Evolutionary conservation across 1,140 invertebrate species (phyloP).

Genomic region (Ceratina calcarata): DNA sequence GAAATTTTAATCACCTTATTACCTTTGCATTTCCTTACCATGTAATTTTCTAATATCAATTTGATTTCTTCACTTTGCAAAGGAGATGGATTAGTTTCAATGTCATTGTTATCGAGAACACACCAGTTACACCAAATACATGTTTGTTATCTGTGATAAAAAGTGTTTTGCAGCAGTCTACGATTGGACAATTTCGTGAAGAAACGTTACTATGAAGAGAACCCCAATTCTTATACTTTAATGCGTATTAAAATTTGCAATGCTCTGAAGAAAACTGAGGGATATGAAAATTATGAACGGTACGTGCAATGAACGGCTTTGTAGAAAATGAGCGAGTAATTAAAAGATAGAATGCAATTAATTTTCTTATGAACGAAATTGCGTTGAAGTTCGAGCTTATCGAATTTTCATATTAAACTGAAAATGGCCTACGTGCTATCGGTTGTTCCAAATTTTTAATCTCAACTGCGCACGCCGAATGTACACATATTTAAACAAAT

Average conservation of each 20-base stretch:
- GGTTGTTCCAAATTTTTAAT: not conserved
- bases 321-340: too few species aligned
- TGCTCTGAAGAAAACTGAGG: too few species aligned
- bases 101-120: conserved; percentile 23
- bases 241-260: not conserved
- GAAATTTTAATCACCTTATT: conserved; percentile 17
- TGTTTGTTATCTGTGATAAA: conserved; percentile 61
- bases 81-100: not conserved
- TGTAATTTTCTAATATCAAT: not conserved
- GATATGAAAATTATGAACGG: too few species aligned
- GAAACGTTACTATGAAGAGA: not conserved
- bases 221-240: conserved; percentile 26
- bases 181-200: conserved; percentile 17
- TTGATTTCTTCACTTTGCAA: not conserved
- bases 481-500: conserved; percentile 23
- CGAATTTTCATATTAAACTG: too few species aligned
- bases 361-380: too few species aligned
- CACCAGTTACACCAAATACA: conserved; percentile 38
- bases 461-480: not conserved
- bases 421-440: too few species aligned
- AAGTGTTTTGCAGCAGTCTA: conserved; percentile 47
- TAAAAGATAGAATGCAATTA: too few species aligned
- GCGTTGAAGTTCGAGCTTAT: too few species aligned
- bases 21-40: conserved; percentile 1
- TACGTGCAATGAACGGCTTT: too few species aligned